A percentile compares a stretch with the other conserved stretches of the same genome.
Conservation (phyloP, 2,888 invertebrate species). For the Hoplodrina blanda region DNA sequence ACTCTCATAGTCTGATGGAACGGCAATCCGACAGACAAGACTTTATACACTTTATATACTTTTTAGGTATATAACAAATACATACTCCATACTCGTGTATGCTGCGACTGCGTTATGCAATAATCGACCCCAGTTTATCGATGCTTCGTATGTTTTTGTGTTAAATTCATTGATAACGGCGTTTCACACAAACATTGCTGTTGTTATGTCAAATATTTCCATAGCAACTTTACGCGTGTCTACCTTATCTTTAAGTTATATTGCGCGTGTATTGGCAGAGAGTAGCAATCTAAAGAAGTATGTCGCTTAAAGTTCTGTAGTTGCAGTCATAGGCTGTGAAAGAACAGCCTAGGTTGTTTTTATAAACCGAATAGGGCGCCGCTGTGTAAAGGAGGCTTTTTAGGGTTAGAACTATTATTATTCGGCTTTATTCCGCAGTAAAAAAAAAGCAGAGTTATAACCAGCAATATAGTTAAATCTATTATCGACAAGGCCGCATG, state of each 20-base stretch:
- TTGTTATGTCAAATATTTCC: constrained; percentile 47
- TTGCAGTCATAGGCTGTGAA: not conserved
- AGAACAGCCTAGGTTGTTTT: not conserved
- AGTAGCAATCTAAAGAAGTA: constrained; percentile 16
- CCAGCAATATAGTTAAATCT: constrained; percentile 8
- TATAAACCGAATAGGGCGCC: not conserved
- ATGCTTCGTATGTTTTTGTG: constrained; percentile 47
- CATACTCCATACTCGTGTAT: constrained; percentile 9
- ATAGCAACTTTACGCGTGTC: constrained; percentile 45
- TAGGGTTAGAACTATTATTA: constrained; percentile 13
- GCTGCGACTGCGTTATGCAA: constrained; percentile 48
- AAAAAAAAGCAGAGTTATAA: not conserved
- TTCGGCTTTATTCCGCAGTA: not conserved
- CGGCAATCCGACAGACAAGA: no score
- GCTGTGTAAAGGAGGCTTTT: constrained; percentile 2
- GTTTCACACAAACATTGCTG: constrained; percentile 34
- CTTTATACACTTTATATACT: no score
- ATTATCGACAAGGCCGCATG: constrained; percentile 18
- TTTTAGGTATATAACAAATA: constrained; percentile 8
- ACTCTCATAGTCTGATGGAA: no score
- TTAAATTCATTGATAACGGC: constrained; percentile 50
- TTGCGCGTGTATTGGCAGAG: constrained; percentile 23
- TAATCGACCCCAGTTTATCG: constrained; percentile 52
- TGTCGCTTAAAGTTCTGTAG: constrained; percentile 6
- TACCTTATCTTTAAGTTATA: constrained; percentile 32